These are phyloP conservation scores for Salminus brasiliensis DNA, from an alignment of 2,113 vertebrate genomes.

Conservation along the genomic window DNA sequence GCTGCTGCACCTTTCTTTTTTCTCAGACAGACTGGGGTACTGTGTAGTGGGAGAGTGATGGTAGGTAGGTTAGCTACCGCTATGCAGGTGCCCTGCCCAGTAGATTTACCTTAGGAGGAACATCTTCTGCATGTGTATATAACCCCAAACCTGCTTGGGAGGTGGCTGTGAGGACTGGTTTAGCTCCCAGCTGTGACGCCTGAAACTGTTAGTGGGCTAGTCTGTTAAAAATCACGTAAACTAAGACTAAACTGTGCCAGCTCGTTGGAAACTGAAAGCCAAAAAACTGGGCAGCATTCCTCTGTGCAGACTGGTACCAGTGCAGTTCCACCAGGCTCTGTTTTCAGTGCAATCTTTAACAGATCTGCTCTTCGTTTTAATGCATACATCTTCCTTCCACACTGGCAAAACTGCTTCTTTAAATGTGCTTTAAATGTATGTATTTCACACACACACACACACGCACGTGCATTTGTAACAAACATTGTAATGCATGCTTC, in stretches of 20 bases:
- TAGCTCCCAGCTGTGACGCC: too few species aligned
- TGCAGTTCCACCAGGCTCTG: neutral
- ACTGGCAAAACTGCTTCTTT: too few species aligned
- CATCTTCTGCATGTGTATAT: neutral
- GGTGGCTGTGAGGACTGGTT: neutral
- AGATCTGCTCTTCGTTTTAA: too few species aligned
- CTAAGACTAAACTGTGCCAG: neutral
- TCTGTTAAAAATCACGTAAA: neutral
- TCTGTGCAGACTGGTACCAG: neutral
- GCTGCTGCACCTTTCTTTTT: neutral
- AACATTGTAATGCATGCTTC: too few species aligned
- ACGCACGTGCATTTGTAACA: too few species aligned
- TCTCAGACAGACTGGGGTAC: neutral
- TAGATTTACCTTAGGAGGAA: neutral
- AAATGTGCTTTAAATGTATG: too few species aligned
- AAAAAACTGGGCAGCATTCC: neutral
- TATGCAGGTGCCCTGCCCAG: neutral
- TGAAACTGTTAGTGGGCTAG: neutral
- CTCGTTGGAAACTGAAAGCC: slow-evolving; percentile 6
- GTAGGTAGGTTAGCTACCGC: neutral
- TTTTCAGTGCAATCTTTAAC: too few species aligned
- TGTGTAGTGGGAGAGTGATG: neutral
- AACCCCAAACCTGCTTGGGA: neutral
- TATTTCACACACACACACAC: too few species aligned
- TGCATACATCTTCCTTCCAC: too few species aligned